Conservation (phyloP, 1,140 invertebrate genomes). For the Heliconius congener region DNA sequence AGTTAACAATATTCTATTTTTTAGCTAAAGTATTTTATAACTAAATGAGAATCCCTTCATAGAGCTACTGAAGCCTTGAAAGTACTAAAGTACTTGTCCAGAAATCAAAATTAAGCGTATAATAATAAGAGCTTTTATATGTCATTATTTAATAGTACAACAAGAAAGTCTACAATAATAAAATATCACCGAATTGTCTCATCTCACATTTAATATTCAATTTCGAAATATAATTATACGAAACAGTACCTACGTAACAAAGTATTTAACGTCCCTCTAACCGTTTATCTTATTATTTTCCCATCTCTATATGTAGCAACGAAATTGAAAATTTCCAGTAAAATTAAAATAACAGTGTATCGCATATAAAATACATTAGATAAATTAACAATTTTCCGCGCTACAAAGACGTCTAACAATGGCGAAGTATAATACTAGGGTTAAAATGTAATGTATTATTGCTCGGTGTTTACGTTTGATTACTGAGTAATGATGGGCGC, state of each 20-base stretch:
- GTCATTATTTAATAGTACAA: too few relatives aligned
- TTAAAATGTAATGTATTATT: constrained; percentile 32
- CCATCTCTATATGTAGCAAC: neutral
- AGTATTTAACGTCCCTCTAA: neutral
- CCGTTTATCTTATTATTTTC: neutral
- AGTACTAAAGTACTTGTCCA: too few relatives aligned
- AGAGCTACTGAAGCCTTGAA: too few relatives aligned
- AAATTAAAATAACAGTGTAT: constrained; percentile 1
- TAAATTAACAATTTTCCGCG: constrained; percentile 1
- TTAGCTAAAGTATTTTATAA: too few relatives aligned
- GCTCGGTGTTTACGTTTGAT: constrained; percentile 34
- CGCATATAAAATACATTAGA: constrained; percentile 9
- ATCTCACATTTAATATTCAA: too few relatives aligned
- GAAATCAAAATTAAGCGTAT: too few relatives aligned
- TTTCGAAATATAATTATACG: too few relatives aligned
- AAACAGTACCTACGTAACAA: neutral
- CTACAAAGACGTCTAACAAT: neutral
- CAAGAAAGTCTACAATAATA: too few relatives aligned
- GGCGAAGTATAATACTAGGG: neutral
- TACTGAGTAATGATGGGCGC: constrained; percentile 31
- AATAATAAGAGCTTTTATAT: too few relatives aligned
- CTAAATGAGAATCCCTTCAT: too few relatives aligned
- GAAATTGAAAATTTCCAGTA: neutral
- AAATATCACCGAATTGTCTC: too few relatives aligned
- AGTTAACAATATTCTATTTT: too few relatives aligned